These are phyloP conservation scores for Popillia japonica DNA, from an alignment of 1,140 invertebrate species.

Conservation along the genomic window DNA sequence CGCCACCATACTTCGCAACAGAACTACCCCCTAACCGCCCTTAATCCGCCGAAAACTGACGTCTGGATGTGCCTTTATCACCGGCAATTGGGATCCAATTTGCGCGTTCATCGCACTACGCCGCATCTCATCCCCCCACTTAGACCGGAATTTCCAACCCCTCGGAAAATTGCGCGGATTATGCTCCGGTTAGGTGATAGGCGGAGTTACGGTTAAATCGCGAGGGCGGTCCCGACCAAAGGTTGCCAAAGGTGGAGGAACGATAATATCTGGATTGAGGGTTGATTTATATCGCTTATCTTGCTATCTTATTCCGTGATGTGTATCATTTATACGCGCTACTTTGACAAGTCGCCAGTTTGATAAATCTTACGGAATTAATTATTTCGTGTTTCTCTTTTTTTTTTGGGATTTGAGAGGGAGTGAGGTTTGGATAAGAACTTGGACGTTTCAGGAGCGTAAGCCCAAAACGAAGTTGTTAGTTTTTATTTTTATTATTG, in stretches of 20 bases:
- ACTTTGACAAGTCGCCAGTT: background rate
- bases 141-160: conserved; percentile 15
- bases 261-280: background rate
- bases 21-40: background rate
- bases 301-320: conserved; percentile 14
- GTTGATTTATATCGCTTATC: conserved; percentile 29
- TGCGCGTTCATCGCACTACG: background rate
- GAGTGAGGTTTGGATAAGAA: background rate
- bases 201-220: background rate
- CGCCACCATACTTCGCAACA: background rate
- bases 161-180: conserved; percentile 32
- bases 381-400: too few relatives aligned
- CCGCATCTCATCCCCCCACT: background rate
- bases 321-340: conserved; percentile 11
- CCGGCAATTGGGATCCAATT: background rate
- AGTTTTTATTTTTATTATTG: too few relatives aligned
- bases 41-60: background rate
- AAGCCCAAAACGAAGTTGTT: background rate
- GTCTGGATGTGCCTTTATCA: background rate
- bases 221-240: conserved; percentile 4
- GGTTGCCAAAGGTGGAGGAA: conserved; percentile 12
- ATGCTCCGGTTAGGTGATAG: conserved; percentile 12
- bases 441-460: background rate
- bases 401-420: too few relatives aligned
- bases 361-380: background rate